phyloP scores from a whole-genome alignment of 1,140 invertebrate species.

The Drosophila serrata region DNA sequence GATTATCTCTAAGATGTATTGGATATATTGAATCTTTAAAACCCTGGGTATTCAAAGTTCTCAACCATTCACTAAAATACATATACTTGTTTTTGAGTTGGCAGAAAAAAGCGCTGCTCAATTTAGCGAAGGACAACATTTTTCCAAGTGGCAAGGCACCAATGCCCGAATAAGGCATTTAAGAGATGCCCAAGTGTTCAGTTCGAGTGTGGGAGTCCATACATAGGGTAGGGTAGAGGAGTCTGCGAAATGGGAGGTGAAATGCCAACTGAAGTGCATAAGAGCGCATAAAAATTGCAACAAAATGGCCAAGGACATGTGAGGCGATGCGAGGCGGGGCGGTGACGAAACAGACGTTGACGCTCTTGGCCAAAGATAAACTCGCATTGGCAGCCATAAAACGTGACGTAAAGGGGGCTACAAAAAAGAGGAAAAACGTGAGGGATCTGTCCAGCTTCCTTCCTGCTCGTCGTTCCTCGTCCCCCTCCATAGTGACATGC shows the following conservation, averaged over 20 bases:
- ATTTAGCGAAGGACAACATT: conserved; percentile 63
- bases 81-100: conserved; percentile 4
- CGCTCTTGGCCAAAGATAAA: conserved; percentile 68
- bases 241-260: conserved; percentile 3
- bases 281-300: conserved; percentile 74
- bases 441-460: conserved; percentile 12
- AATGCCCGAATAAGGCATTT: conserved; percentile 26
- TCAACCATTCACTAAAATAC: neutral
- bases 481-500: conserved; percentile 46
- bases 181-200: conserved; percentile 61
- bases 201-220: conserved; percentile 19
- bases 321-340: conserved; percentile 28
- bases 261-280: conserved; percentile 56
- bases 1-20: no score
- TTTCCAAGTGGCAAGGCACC: conserved; percentile 51
- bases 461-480: neutral
- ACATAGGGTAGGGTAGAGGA: conserved; percentile 19
- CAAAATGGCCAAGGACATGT: conserved; percentile 70
- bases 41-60: neutral
- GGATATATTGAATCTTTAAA: neutral
- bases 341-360: conserved; percentile 74
- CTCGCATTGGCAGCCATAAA: conserved; percentile 71
- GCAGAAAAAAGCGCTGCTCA: conserved; percentile 49
- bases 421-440: neutral
- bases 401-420: conserved; percentile 47